These are phyloP conservation scores for Xanthia icteritia DNA, from an alignment of 2,888 invertebrate species.

Conservation along the genomic window DNA sequence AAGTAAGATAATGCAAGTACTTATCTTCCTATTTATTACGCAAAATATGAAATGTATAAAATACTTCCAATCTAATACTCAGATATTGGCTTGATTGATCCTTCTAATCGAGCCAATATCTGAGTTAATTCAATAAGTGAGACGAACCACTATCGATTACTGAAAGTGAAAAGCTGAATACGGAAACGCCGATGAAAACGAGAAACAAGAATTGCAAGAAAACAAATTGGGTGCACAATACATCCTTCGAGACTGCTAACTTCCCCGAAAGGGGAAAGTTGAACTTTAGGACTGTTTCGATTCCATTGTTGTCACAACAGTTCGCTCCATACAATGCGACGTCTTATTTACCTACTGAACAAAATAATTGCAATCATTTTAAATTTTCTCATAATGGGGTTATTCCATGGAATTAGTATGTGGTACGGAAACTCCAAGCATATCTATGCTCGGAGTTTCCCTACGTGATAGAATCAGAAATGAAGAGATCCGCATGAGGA, in stretches of 20 bases:
- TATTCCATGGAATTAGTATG: too few species aligned
- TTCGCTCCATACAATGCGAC: neutral
- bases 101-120: neutral
- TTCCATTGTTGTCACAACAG: slow-evolving; percentile 6
- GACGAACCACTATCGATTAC: neutral
- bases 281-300: neutral
- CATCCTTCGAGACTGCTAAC: slow-evolving; percentile 14
- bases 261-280: slow-evolving; percentile 9
- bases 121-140: neutral
- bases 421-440: too few species aligned
- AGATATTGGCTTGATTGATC: too few species aligned
- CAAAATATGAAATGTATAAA: neutral
- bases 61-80: too few species aligned
- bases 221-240: slow-evolving; percentile 15
- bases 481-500: too few species aligned
- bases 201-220: slow-evolving; percentile 3
- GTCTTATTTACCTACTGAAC: neutral
- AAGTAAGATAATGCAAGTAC: neutral
- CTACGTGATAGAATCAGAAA: too few species aligned
- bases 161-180: slow-evolving; percentile 10
- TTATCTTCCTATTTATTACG: neutral
- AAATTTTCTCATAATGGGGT: neutral
- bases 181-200: neutral
- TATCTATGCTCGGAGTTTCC: too few species aligned
- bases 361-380: neutral